Evolutionary conservation across 2,797 vertebrate species (phyloP).

Genomic region (Alca torda): DNA sequence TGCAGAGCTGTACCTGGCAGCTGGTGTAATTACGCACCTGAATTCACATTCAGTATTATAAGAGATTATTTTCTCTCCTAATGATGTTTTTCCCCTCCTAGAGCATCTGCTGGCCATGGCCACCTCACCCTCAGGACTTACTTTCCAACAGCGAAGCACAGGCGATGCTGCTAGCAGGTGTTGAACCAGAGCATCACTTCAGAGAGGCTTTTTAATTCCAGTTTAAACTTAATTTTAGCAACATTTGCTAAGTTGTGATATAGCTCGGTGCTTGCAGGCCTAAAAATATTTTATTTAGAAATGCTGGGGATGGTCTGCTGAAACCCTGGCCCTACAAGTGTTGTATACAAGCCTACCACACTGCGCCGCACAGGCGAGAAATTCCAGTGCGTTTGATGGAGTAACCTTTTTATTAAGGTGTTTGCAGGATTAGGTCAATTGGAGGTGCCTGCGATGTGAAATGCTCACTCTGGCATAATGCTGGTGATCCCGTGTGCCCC

Average conservation of each 20-base stretch:
- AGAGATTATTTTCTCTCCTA: not conserved
- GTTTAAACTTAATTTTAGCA: not conserved
- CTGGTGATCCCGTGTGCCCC: not conserved
- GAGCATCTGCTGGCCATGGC: not conserved
- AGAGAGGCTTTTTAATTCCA: not conserved
- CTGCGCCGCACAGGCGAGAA: not conserved
- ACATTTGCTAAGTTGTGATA: not conserved
- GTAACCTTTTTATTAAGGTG: not conserved
- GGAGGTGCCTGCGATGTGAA: not conserved
- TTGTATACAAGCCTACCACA: rapidly evolving
- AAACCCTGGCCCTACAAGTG: not conserved
- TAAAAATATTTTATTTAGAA: not conserved
- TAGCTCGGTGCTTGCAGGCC: not conserved
- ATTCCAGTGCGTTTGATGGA: not conserved
- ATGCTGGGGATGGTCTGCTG: not conserved
- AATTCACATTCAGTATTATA: not conserved
- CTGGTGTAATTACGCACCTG: not conserved
- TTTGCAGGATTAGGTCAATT: not conserved
- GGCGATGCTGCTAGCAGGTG: not conserved
- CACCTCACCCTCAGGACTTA: not conserved
- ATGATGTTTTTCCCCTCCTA: not conserved
- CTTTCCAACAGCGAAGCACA: not conserved
- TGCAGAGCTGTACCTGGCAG: not conserved
- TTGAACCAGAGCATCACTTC: not conserved
- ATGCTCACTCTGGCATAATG: not conserved